A percentile compares a stretch with the other conserved stretches of the same genome.
These are phyloP conservation scores for Platypus cylindrus DNA, from an alignment of 2,888 invertebrate species.

Conservation along the genomic window DNA sequence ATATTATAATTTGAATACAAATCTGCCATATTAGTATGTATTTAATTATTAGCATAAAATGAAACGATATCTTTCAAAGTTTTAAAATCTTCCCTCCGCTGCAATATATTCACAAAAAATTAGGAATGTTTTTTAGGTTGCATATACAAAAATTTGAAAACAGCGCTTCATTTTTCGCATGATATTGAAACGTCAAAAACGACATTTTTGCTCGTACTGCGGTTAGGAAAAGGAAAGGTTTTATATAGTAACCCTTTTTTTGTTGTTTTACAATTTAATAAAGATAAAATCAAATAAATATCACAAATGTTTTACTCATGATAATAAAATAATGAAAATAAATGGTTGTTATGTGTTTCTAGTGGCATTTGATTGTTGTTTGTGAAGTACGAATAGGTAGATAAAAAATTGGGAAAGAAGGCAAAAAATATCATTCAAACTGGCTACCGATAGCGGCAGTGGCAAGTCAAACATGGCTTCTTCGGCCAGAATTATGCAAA, in stretches of 20 bases:
- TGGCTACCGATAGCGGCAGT: constrained; percentile 37
- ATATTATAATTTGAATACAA: too few species aligned
- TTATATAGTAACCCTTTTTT: constrained; percentile 32
- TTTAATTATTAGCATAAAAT: too few species aligned
- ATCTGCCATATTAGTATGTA: too few species aligned
- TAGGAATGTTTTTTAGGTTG: too few species aligned
- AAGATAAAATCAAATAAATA: constrained; percentile 26
- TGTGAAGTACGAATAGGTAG: constrained; percentile 19
- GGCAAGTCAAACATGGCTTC: constrained; percentile 64
- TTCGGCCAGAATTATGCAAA: constrained; percentile 78
- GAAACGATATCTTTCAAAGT: too few species aligned
- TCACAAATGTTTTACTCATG: constrained; percentile 52
- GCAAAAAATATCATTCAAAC: constrained; percentile 30
- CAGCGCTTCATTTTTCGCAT: too few species aligned
- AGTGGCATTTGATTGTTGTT: constrained; percentile 28
- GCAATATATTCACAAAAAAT: too few species aligned
- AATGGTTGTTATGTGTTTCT: constrained; percentile 36
- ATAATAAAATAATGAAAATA: constrained; percentile 56
- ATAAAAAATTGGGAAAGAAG: too few species aligned
- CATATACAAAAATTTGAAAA: constrained; percentile 17
- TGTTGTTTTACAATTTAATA: constrained; percentile 25
- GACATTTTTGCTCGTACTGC: constrained; percentile 29
- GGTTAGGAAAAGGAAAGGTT: constrained; percentile 26
- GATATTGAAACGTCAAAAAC: constrained; percentile 27
- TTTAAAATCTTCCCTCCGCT: too few species aligned